Evolutionary conservation across 2,113 vertebrate species (phyloP), one percentile per base, ranked within the genome.

Genomic region (Bufo bufo): DNA sequence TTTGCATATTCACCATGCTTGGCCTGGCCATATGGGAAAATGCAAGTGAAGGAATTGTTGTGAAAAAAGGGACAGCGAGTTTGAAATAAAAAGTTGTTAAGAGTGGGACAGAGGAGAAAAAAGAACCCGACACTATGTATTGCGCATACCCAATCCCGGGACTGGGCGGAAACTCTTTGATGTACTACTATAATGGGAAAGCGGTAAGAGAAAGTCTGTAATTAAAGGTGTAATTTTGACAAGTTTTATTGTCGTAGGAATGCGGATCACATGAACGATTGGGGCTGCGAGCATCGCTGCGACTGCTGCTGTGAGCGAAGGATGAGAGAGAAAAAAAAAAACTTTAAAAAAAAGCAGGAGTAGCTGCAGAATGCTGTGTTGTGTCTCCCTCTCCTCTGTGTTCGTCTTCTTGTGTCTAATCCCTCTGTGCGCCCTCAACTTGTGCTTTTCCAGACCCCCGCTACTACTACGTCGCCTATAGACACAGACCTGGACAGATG

Each of bases 131-230:
- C 93, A 93, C 93, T 92, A 98, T 98, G 97, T 98, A 98, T 93
- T 98, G 97, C 87, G 97, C 97, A 90, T 98, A 98, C 96, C 97
- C 96, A 92, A 97, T 98, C 94, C 97, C 97, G 90, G 97, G 97
- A 91, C 96, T 97, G 96, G 96, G 95, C 90, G 96, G 96, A 92
- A 96, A 96, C 95, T 95, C 97, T 84, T 93, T 98, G 89, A 98
- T 98, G 97, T 98, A 97, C 94, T 98, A 97, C 95, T 98, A 97
- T 95, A 98, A 98, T 93, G 97, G 97, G 90, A 98, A 98, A 93
- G 97, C 97, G 97, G 97, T 98, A 96, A 97, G 97, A 91, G 87
- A 56, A 33, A 85, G 82, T 90, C 91, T 89, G 92, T 77, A 91
- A 90, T 92, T 91, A 92, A 91, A 90, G 92, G 92, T 94, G 93